Conservation (phyloP, 2,888 invertebrate species). For the Mythimna impura region DNA sequence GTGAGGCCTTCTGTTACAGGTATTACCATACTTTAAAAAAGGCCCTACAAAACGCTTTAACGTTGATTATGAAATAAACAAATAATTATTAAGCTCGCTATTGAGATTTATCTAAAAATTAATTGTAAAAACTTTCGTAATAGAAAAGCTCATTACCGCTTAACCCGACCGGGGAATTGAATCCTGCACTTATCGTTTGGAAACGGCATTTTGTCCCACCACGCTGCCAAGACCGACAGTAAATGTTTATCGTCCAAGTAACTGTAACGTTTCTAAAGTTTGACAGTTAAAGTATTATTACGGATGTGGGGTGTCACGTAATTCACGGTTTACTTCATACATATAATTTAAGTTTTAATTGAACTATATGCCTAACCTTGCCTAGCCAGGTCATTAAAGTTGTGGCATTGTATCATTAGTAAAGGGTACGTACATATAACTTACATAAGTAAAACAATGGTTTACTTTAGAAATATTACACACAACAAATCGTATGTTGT, state of each 20-base stretch:
- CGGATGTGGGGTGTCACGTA: conserved; percentile 24
- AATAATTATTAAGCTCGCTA: background rate
- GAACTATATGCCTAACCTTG: background rate
- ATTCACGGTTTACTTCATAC: conserved; percentile 1
- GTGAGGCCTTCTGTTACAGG: too few species aligned
- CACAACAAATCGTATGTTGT: too few species aligned
- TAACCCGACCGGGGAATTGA: conserved; percentile 29
- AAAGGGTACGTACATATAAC: background rate
- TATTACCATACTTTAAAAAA: too few species aligned
- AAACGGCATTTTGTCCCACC: conserved; percentile 23
- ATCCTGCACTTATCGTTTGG: conserved; percentile 49
- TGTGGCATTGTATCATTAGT: background rate
- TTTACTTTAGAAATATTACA: background rate
- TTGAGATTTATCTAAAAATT: background rate
- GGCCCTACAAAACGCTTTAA: too few species aligned
- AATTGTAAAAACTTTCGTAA: background rate
- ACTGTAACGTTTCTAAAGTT: conserved; percentile 33
- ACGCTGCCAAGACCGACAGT: conserved; percentile 20
- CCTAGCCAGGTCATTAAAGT: conserved; percentile 1
- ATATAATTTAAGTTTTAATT: conserved; percentile 40
- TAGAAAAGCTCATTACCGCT: conserved; percentile 31
- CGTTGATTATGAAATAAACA: too few species aligned
- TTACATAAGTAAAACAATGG: background rate
- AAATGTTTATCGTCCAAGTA: conserved; percentile 42
- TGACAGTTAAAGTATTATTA: conserved; percentile 36